phyloP scores from a whole-genome alignment of 2,113 vertebrate species.

The Channa maculata region DNA sequence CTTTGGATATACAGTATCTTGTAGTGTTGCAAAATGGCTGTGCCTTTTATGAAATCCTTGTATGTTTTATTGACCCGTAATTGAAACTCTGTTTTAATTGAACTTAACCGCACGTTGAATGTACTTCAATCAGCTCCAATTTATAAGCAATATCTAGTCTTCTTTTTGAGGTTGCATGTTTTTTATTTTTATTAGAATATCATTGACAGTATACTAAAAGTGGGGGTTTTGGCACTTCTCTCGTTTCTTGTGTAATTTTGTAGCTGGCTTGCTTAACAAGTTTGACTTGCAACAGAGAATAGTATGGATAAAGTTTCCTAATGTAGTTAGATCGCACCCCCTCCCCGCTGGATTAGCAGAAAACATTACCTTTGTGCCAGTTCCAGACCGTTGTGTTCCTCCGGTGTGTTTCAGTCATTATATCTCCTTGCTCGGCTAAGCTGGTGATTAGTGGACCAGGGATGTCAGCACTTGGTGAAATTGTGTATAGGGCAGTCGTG shows the following conservation, averaged over 20 bases:
- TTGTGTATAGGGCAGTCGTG: slow-evolving; percentile 56
- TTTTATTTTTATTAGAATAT: slow-evolving; percentile 7
- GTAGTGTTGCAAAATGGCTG: not conserved
- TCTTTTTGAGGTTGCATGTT: not conserved
- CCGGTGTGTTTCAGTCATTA: slow-evolving; percentile 32
- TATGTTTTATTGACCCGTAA: slow-evolving; percentile 42
- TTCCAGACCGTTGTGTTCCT: slow-evolving; percentile 15
- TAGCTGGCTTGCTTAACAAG: slow-evolving; percentile 63
- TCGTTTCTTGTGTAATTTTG: slow-evolving; percentile 71
- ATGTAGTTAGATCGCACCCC: slow-evolving; percentile 45
- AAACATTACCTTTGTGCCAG: slow-evolving; percentile 49
- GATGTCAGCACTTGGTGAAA: slow-evolving; percentile 31
- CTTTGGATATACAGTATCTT: not conserved
- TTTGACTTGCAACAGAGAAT: slow-evolving; percentile 64
- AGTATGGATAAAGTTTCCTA: slow-evolving; percentile 68
- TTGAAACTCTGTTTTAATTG: slow-evolving; percentile 27
- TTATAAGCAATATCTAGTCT: slow-evolving; percentile 11
- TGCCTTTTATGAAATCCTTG: slow-evolving; percentile 16
- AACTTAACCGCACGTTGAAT: slow-evolving; percentile 13
- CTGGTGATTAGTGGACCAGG: slow-evolving; percentile 39
- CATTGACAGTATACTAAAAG: slow-evolving; percentile 20
- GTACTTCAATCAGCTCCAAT: slow-evolving; percentile 21
- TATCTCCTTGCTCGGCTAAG: slow-evolving; percentile 28
- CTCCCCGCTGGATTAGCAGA: slow-evolving; percentile 40
- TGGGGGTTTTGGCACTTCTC: slow-evolving; percentile 36